A percentile compares a stretch with the other conserved stretches of the same genome.
Conservation (phyloP, 35 echinoderm and acorn worm genomes). For the Ophioderma brevispina region DNA sequence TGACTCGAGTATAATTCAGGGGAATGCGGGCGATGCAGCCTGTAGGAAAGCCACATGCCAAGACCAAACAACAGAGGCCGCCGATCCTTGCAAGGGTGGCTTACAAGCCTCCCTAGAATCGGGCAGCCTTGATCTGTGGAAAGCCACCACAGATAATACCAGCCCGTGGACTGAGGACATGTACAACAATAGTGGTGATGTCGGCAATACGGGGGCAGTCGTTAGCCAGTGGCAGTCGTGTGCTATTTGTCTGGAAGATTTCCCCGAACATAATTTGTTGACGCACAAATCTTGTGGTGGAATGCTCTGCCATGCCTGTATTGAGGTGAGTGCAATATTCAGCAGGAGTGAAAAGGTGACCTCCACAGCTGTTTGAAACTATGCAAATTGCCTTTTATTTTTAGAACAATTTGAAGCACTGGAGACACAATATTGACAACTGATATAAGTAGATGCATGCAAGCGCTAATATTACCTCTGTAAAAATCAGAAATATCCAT, state of each 20-base stretch:
- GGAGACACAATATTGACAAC: no score
- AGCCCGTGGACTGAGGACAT: conserved; percentile 34
- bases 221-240: conserved; percentile 84
- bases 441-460: no score
- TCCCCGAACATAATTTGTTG: conserved; percentile 77
- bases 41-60: not conserved
- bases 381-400: no score
- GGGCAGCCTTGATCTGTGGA: conserved; percentile 16
- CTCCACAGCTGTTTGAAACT: not conserved
- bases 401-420: no score
- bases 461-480: no score
- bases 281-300: conserved; percentile 78
- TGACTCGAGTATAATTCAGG: not conserved
- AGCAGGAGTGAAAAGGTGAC: not conserved
- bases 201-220: conserved; percentile 52
- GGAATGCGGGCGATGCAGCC: not conserved
- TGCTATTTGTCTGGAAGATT: conserved; percentile 93
- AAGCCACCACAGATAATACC: not conserved
- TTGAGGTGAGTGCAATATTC: conserved; percentile 95
- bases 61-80: not conserved
- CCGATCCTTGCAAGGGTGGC: conserved; percentile 6
- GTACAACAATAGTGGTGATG: conserved; percentile 30
- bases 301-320: conserved; percentile 80
- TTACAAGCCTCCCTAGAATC: conserved; percentile 4
- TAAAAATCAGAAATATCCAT: no score